Evolutionary conservation across 2,888 invertebrate species (phyloP).

Genomic region (Drosophila anceps): DNA sequence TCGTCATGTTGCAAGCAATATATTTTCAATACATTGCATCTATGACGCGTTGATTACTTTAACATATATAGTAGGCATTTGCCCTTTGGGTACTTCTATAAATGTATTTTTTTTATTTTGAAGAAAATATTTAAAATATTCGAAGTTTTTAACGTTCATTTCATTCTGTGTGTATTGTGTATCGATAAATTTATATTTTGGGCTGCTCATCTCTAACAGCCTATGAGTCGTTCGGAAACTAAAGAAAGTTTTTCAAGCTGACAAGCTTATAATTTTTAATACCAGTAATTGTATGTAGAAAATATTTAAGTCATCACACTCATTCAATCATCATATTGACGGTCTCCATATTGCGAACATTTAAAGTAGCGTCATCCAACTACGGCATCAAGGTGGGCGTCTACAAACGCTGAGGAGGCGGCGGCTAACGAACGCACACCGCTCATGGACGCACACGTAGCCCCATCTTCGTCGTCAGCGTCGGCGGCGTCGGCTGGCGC

Average conservation of each 20-base stretch:
- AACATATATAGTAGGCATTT: too few relatives aligned
- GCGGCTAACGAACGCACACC: constrained; percentile 89
- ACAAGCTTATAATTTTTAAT: constrained; percentile 18
- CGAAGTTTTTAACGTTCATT: neutral
- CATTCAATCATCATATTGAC: constrained; percentile 40
- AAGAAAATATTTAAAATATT: neutral
- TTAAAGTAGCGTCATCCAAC: constrained; percentile 51
- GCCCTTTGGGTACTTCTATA: neutral
- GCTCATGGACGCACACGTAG: constrained; percentile 93
- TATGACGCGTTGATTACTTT: neutral
- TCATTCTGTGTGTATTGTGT: neutral
- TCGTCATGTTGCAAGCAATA: neutral
- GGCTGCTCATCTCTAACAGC: constrained; percentile 36
- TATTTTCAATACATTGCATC: too few relatives aligned
- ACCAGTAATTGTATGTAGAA: constrained; percentile 52
- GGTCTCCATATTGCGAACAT: constrained; percentile 45
- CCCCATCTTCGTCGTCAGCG: constrained; percentile 50
- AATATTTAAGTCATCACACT: constrained; percentile 28
- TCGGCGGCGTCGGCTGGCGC: constrained; percentile 25
- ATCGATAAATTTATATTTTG: constrained; percentile 25
- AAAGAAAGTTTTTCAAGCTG: constrained; percentile 47
- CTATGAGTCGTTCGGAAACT: constrained; percentile 54
- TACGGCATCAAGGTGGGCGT: constrained; percentile 69
- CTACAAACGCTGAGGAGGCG: constrained; percentile 67
- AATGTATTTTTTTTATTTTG: neutral